phyloP scores from a whole-genome alignment of 2,888 invertebrate genomes.

The Hypomecis atomaria region DNA sequence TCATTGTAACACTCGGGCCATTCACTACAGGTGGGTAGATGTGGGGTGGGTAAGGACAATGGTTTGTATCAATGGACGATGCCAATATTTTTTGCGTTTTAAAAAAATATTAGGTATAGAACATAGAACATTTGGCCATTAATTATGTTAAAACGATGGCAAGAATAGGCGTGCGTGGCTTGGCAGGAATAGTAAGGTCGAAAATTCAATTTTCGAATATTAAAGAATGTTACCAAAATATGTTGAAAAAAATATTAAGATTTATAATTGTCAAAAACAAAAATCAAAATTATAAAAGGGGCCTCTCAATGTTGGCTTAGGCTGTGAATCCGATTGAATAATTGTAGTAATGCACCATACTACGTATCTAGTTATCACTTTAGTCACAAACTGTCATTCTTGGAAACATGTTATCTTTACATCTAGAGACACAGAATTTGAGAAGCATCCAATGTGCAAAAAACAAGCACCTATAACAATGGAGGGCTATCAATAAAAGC shows the following conservation, averaged over 20 bases:
- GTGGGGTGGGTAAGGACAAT: slow-evolving; percentile 79
- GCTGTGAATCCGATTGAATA: too few relatives aligned
- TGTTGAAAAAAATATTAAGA: too few relatives aligned
- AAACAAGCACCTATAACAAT: slow-evolving; percentile 52
- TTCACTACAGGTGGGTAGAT: slow-evolving; percentile 80
- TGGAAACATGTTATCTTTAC: slow-evolving; percentile 21
- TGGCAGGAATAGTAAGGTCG: slow-evolving; percentile 32
- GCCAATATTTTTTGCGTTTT: slow-evolving; percentile 68
- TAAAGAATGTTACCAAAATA: not conserved
- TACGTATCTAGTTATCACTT: too few relatives aligned
- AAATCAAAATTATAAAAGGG: too few relatives aligned
- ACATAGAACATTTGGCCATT: slow-evolving; percentile 67
- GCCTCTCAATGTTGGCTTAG: too few relatives aligned
- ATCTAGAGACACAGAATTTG: slow-evolving; percentile 30
- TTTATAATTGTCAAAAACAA: too few relatives aligned
- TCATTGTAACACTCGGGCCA: slow-evolving; percentile 75
- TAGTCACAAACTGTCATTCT: not conserved
- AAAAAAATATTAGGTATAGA: slow-evolving; percentile 64
- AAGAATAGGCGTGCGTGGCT: slow-evolving; percentile 53
- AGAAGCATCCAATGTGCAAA: slow-evolving; percentile 33
- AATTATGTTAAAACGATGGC: slow-evolving; percentile 66
- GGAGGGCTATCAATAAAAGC: slow-evolving; percentile 64
- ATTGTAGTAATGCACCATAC: too few relatives aligned
- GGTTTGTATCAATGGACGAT: slow-evolving; percentile 78
- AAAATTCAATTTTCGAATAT: too few relatives aligned